Base-by-base conservation (phyloP, 2,888 invertebrate species). In the Torymus aiolomorphi region DNA sequence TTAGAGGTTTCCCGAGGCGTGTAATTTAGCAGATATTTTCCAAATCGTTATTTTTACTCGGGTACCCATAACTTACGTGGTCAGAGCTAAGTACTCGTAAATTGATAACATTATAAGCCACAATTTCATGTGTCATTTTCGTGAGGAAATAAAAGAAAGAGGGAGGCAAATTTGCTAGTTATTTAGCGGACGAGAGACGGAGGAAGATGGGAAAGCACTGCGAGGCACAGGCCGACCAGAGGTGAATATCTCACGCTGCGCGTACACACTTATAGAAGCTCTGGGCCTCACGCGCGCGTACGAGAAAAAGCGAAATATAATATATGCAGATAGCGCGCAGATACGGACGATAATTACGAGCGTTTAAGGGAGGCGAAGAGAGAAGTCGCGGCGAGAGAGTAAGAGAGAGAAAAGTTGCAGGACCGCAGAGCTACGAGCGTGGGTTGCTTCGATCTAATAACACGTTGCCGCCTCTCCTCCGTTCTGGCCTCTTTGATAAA, bases 391-490 rank as follows among this genome's bases (percentile, higher is more conserved):
- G 51, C 51, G 63, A 18, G n/a, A 54, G 52, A 31, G 56, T 18
- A 71, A 63, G 49, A 56, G 49, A 56, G 65, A 49, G 69, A 65
- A 65, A 74, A 67, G 75, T 62, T 56, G 18, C 83, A 74, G 82
- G 80, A 83, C 83, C 82, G 82, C 56, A 75, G 63, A 69, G 82
- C 8, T 42, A 42, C 18, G 82, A 81, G 87, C 87, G 88, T 88
- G 87, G 88, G 87, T 84, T 80, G 86, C 70, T 82, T 85, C 87
- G 85, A 86, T 88, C 86, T 88, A 88, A 88, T 88, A 86, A 88
- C 85, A 88, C 83, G 87, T 87, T 87, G 85, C 83, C 80, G 82
- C 72, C 49, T 74, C 78, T 84, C 83, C 81, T 42, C 42, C 42
- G 8, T 42, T 20, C 72, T 12, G 12, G 54, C 18, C 20, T 24